Evolutionary conservation across 37 sponge, comb jelly and placozoan species (phyloP).

Genomic region (Axinella damicornis): DNA sequence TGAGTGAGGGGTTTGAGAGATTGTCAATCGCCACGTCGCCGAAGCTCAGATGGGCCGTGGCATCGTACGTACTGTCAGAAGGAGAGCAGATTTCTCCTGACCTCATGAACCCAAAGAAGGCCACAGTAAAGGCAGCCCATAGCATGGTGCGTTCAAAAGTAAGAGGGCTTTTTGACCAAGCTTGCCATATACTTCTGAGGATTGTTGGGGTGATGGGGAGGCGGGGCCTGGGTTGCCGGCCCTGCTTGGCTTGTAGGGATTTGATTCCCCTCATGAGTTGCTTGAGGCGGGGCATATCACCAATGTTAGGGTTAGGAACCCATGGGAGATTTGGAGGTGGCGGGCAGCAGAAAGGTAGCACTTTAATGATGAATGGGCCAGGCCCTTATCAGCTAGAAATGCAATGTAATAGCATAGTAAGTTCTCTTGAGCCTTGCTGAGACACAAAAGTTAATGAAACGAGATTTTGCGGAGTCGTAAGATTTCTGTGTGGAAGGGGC

Average conservation of each 20-base stretch:
- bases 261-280: not conserved
- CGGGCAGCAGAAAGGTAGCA: conserved; percentile 10
- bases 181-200: conserved; percentile 1
- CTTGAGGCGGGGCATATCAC: not conserved
- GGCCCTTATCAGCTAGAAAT: not conserved
- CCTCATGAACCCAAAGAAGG: conserved; percentile 49
- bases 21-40: conserved; percentile 26
- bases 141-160: not conserved
- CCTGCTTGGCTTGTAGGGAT: not conserved
- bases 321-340: conserved; percentile 6
- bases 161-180: not conserved
- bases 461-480: conserved; percentile 17
- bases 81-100: conserved; percentile 37
- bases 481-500: conserved; percentile 29
- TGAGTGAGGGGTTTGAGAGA: not conserved
- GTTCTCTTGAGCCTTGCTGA: not conserved
- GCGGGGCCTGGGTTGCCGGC: conserved; percentile 1
- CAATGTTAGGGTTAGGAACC: not conserved
- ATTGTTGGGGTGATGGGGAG: conserved; percentile 30
- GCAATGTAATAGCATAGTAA: not conserved
- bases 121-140: conserved; percentile 43
- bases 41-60: conserved; percentile 1
- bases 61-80: not conserved
- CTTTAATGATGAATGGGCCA: not conserved
- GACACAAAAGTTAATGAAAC: conserved; percentile 23